Evolutionary conservation across 2,888 invertebrate species (phyloP).

Genomic region (Drosophila lacicola): DNA sequence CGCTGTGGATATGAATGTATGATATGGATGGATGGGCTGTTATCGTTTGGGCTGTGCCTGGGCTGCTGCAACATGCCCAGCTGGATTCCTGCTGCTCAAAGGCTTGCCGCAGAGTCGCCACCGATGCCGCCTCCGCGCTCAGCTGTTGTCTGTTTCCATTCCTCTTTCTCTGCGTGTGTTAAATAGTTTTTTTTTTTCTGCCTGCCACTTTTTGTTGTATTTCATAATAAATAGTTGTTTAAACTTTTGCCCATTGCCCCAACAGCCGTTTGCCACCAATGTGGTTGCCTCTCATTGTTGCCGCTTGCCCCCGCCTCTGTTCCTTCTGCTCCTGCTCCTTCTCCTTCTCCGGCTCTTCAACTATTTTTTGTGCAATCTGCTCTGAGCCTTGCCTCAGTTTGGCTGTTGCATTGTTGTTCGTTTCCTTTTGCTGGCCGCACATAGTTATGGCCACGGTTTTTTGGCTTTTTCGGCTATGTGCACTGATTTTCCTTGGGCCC

Average conservation of each 20-base stretch:
- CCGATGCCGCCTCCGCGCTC: slow-evolving; percentile 64
- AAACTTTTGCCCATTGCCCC: slow-evolving; percentile 69
- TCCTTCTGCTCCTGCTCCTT: slow-evolving; percentile 2
- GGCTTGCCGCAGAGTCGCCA: slow-evolving; percentile 63
- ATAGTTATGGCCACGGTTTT: slow-evolving; percentile 81
- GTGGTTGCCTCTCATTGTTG: slow-evolving; percentile 64
- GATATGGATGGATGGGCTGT: slow-evolving; percentile 40
- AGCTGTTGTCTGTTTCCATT: slow-evolving; percentile 68
- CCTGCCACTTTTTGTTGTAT: slow-evolving; percentile 64
- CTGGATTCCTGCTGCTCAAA: slow-evolving; percentile 66
- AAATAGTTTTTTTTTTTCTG: slow-evolving; percentile 65
- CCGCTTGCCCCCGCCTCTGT: slow-evolving; percentile 3
- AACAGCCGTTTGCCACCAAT: slow-evolving; percentile 78
- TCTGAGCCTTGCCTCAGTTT: slow-evolving; percentile 37
- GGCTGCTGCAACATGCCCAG: slow-evolving; percentile 36
- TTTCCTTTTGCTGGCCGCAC: slow-evolving; percentile 71
- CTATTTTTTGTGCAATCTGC: slow-evolving; percentile 73
- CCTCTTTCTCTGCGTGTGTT: slow-evolving; percentile 18
- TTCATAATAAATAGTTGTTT: slow-evolving; percentile 80
- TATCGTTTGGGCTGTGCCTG: slow-evolving; percentile 37
- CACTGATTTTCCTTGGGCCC: slow-evolving; percentile 61
- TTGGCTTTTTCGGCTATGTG: slow-evolving; percentile 69
- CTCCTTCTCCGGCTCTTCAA: slow-evolving; percentile 51
- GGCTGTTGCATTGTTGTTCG: slow-evolving; percentile 58
- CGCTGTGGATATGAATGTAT: slow-evolving; percentile 29